Conservation (phyloP, 92 coral and sea anemone genomes). For the Umimayanthus chanpuru region DNA sequence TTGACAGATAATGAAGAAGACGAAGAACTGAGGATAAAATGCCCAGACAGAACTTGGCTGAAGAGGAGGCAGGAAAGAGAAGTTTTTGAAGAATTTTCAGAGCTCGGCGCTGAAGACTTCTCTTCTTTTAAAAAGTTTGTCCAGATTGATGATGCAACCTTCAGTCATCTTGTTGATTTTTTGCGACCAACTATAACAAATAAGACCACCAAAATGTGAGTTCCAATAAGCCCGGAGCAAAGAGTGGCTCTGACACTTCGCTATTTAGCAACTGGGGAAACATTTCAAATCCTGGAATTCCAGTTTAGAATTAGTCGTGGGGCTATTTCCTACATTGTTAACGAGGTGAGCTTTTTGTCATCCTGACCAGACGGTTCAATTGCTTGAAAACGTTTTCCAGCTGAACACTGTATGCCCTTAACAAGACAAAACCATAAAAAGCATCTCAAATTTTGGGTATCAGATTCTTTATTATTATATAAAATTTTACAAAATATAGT, state of each 20-base stretch:
- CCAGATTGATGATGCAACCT: not conserved
- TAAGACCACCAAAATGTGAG: slow-evolving; percentile 7
- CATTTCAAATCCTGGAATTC: slow-evolving; percentile 34
- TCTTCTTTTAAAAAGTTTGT: not conserved
- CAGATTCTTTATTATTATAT: slow-evolving; percentile 5
- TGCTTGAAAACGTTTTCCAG: not conserved
- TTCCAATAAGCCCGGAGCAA: slow-evolving; percentile 8
- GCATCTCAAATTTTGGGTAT: slow-evolving; percentile 26
- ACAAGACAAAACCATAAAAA: slow-evolving; percentile 24
- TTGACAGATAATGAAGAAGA: too few relatives aligned
- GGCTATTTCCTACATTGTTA: slow-evolving; percentile 41
- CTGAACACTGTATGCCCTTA: slow-evolving; percentile 10
- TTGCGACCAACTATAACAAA: not conserved
- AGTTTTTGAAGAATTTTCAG: too few relatives aligned
- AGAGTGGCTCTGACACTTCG: slow-evolving; percentile 22
- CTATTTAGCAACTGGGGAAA: slow-evolving; percentile 19
- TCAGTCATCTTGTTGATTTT: not conserved
- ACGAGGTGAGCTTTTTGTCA: slow-evolving; percentile 30
- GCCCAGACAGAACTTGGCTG: too few relatives aligned
- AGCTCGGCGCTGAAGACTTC: too few relatives aligned
- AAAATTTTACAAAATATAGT: slow-evolving; percentile 16
- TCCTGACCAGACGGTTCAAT: not conserved
- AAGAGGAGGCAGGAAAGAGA: too few relatives aligned
- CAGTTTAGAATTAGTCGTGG: slow-evolving; percentile 40
- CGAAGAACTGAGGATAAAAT: too few relatives aligned